Conservation (phyloP, 1,140 invertebrate species). For the Melanaphis sacchari region DNA sequence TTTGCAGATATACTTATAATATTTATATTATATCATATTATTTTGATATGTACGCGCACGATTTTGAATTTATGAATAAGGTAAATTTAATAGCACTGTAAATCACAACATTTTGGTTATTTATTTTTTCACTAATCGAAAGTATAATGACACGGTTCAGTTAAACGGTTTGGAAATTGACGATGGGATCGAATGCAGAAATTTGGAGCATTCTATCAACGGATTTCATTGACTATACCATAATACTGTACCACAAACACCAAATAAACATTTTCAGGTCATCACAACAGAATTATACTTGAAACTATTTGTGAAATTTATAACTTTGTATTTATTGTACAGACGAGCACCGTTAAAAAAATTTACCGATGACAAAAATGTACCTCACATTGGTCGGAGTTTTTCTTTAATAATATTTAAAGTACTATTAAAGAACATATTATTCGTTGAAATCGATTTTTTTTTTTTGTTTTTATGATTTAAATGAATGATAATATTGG, state of each 20-base stretch:
- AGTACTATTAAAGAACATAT: no score
- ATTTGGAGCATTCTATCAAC: background rate
- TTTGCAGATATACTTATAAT: background rate
- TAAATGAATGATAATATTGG: background rate
- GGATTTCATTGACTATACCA: background rate
- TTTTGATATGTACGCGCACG: background rate
- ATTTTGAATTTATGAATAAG: background rate
- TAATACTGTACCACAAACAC: background rate
- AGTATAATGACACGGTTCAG: background rate
- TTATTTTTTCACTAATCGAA: background rate
- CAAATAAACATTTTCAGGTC: background rate
- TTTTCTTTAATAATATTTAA: background rate
- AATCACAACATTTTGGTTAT: background rate
- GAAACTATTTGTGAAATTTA: background rate
- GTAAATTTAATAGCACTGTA: background rate
- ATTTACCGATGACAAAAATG: background rate
- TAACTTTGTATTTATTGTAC: background rate
- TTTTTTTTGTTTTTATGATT: background rate
- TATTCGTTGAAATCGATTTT: no score
- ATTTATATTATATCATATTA: background rate
- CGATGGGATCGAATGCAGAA: background rate
- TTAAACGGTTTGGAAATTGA: background rate
- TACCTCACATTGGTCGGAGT: rapidly evolving
- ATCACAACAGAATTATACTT: background rate
- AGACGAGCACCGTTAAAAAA: background rate